Evolutionary conservation across 2,113 vertebrate species (phyloP), one percentile per base, ranked within the genome.

Genomic region (Etheostoma cragini): DNA sequence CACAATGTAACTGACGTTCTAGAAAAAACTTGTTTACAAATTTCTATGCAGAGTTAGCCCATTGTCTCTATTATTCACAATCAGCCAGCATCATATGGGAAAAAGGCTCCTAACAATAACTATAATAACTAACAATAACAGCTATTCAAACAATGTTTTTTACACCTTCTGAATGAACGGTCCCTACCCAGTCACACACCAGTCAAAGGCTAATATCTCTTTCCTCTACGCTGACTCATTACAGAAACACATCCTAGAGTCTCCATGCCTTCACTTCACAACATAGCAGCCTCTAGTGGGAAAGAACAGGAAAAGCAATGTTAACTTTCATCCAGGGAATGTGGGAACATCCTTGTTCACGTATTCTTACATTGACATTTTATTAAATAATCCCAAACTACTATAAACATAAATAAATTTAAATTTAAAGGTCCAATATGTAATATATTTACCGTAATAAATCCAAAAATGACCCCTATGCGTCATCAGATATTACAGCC

Each of bases 201-300:
- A 71, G 33, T 3, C 26, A 35, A 35, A 26, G 21, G 4, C 17
- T 6, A 19, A 58, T 35, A 16, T 57, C 7, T 60, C 57, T 62
- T 45, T 60, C 17, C 76, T 61, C 17, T 0, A 17, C 49, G 68
- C 38, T 14, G 33, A 64, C 49, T 47, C 16, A 53, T 78, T 56
- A 75, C 69, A 72, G 21, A 65, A 61, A 56, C 58, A 74, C 26
- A 57, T 17, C 21, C 45, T 46, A 19, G 26, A 33, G 22, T 38
- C 62, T 60, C 15, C 13, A 6, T 46, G 46, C 13, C 35, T 1
- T 56, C 47, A 62, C 46, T 64, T 57, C 58, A 82, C 57, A 58
- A 35, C 45, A 75, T 19, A 86, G 84, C 81, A 53, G 60, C 88
- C 87, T 86, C 90, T 91, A 61, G 80, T 93, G 91, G 88, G 58